Percentiles rank a stretch among this genome's conserved stretches.
Evolutionary conservation across 2,113 vertebrate species (phyloP).

Genomic region (Heteronetta atricapilla): DNA sequence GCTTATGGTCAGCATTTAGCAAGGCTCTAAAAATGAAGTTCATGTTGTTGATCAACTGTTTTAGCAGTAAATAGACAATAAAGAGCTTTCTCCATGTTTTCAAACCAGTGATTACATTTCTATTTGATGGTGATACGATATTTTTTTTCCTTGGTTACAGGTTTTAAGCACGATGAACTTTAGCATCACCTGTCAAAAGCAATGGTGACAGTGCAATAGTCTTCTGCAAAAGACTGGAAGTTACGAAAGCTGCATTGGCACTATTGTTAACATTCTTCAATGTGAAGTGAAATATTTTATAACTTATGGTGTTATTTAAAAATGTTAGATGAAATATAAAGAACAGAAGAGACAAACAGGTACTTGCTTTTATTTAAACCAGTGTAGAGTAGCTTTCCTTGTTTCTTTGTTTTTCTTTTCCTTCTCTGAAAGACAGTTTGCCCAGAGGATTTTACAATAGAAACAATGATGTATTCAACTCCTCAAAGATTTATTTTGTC

Average conservation of each 20-base stretch:
- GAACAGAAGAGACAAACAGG: neutral
- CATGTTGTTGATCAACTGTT: neutral
- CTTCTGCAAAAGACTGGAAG: neutral
- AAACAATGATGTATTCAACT: neutral
- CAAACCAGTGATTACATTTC: neutral
- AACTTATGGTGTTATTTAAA: conserved; percentile 47
- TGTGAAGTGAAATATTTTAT: conserved; percentile 10
- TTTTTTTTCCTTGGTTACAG: conserved; percentile 61
- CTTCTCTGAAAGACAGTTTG: neutral
- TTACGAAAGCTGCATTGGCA: neutral
- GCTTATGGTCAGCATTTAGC: neutral
- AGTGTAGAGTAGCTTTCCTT: neutral
- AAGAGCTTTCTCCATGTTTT: neutral
- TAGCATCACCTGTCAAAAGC: conserved; percentile 64
- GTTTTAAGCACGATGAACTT: conserved; percentile 87
- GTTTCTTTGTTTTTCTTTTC: neutral
- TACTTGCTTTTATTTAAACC: neutral
- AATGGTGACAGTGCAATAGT: neutral
- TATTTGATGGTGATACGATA: neutral
- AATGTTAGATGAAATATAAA: neutral
- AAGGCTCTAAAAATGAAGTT: neutral
- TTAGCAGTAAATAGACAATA: neutral
- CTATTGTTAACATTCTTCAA: neutral
- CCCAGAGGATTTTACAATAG: neutral
- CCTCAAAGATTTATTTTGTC: neutral